A percentile compares a stretch with the other conserved stretches of the same genome.
Conservation (phyloP, 37 sponge, comb jelly and placozoan genomes). For the Spongilla lacustris region DNA sequence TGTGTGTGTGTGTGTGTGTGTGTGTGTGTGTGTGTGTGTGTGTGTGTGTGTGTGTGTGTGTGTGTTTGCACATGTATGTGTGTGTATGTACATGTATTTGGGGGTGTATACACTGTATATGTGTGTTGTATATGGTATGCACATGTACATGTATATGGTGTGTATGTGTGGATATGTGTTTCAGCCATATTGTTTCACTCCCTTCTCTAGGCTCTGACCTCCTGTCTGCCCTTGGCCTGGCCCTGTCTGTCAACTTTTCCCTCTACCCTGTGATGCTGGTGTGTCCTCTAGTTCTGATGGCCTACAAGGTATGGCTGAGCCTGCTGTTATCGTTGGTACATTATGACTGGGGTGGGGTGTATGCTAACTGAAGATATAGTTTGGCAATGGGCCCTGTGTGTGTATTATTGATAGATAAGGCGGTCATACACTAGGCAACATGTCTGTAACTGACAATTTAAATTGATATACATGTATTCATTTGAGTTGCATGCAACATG, state of each 20-base stretch:
- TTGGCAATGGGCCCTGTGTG: no score
- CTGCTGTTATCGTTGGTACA: not conserved
- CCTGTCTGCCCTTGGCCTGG: conserved; percentile 70
- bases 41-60: no score
- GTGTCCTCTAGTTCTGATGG: conserved; percentile 75
- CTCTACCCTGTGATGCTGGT: conserved; percentile 90
- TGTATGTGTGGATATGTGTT: not conserved
- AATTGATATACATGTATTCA: no score
- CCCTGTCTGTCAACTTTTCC: conserved; percentile 79
- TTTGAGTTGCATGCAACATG: no score
- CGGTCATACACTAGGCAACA: no score
- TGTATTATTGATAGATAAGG: no score
- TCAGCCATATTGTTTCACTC: not conserved
- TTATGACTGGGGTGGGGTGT: not conserved
- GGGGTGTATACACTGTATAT: no score
- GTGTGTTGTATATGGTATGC: not conserved
- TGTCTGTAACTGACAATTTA: no score
- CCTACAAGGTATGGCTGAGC: conserved; percentile 45
- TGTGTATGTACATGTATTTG: no score
- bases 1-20: not conserved
- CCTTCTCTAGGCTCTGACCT: conserved; percentile 36
- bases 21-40: not conserved
- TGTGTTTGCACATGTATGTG: no score
- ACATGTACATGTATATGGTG: not conserved
- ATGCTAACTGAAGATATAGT: no score